Conservation (phyloP, 2,888 invertebrate genomes). For the Timandra comae region DNA sequence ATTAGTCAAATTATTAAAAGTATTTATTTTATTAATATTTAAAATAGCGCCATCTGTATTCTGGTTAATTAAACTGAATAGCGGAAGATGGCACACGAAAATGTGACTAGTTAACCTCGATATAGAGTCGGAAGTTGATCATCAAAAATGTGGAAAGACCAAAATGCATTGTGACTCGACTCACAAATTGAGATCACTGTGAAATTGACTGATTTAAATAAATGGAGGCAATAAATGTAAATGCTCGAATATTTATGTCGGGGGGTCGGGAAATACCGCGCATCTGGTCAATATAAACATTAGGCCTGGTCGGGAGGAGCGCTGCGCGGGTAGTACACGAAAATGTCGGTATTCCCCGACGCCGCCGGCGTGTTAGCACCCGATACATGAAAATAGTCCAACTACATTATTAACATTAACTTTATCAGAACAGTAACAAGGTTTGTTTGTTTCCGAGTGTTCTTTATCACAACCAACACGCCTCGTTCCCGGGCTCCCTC, state of each 20-base stretch:
- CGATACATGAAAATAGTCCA: slow-evolving; percentile 33
- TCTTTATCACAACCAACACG: slow-evolving; percentile 59
- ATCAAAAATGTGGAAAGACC: slow-evolving; percentile 35
- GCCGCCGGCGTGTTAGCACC: slow-evolving; percentile 41
- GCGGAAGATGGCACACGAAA: slow-evolving; percentile 42
- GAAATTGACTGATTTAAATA: slow-evolving; percentile 39
- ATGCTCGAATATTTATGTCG: slow-evolving; percentile 17
- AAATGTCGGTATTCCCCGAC: slow-evolving; percentile 48
- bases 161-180: slow-evolving; percentile 61
- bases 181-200: slow-evolving; percentile 70
- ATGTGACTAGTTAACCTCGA: slow-evolving; percentile 40
- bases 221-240: slow-evolving; percentile 18
- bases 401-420: slow-evolving; percentile 26
- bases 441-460: slow-evolving; percentile 29
- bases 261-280: slow-evolving; percentile 41
- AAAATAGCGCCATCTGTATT: slow-evolving; percentile 16
- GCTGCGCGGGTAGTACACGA: slow-evolving; percentile 26
- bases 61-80: slow-evolving; percentile 9
- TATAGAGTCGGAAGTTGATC: slow-evolving; percentile 22
- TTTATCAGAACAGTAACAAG: slow-evolving; percentile 33
- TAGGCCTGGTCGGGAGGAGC: slow-evolving; percentile 19
- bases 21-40: slow-evolving; percentile 1
- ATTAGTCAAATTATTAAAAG: slow-evolving; percentile 1
- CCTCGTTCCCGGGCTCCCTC: slow-evolving; percentile 35
- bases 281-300: slow-evolving; percentile 38